Conservation (phyloP, 2,888 invertebrate species). For the Ophonus ardosiacus region DNA sequence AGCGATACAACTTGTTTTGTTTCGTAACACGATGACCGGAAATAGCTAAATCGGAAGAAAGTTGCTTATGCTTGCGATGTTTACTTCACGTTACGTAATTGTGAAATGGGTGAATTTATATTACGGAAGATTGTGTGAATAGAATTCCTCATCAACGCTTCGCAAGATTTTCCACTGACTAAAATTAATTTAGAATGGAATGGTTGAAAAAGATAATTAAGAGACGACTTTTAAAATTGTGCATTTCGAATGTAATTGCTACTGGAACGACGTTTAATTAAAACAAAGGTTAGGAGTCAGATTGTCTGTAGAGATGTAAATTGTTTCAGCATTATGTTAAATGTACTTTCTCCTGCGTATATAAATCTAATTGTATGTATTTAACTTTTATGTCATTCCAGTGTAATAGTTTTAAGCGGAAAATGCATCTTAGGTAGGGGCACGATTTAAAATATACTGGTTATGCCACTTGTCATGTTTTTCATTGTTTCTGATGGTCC, state of each 20-base stretch:
- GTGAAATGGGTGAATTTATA: slow-evolving; percentile 7
- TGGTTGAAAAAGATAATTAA: neutral
- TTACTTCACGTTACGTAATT: slow-evolving; percentile 4
- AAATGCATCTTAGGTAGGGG: neutral
- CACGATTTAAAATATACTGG: no score
- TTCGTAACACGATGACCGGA: slow-evolving; percentile 21
- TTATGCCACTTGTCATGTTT: no score
- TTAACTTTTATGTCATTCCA: neutral
- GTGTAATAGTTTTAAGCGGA: neutral
- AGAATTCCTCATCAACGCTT: neutral
- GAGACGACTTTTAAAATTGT: neutral
- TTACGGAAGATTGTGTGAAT: neutral
- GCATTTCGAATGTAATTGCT: neutral
- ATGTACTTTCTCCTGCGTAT: neutral
- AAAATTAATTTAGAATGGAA: neutral
- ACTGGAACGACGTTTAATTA: neutral
- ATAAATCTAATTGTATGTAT: neutral
- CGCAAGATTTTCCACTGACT: neutral
- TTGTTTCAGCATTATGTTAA: neutral
- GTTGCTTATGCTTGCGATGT: neutral
- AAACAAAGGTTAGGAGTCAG: neutral
- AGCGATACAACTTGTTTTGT: slow-evolving; percentile 18
- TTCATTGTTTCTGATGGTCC: no score
- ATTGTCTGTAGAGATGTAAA: neutral
- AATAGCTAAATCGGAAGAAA: slow-evolving; percentile 18